These are phyloP conservation scores for Natrix natrix DNA, from an alignment of 2,797 vertebrate species.

Conservation along the genomic window DNA sequence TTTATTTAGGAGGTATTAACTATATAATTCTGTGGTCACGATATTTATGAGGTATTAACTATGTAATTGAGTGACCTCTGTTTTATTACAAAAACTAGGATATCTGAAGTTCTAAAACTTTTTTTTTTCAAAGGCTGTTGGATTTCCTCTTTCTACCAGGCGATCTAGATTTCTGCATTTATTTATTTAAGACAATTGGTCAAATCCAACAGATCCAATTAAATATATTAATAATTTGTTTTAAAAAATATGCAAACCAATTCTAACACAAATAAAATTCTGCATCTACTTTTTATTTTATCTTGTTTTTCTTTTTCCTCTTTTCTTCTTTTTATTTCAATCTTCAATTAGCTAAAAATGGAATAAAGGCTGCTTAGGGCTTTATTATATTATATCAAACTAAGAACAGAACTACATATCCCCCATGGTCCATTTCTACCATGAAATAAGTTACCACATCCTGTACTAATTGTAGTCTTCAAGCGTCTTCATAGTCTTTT, in stretches of 20 bases:
- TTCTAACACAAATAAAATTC: not conserved
- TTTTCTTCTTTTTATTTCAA: not conserved
- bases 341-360: not conserved
- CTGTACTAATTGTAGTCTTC: too few relatives aligned
- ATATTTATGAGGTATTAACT: slow-evolving; percentile 36
- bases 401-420: not conserved
- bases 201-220: slow-evolving; percentile 48
- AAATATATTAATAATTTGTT: not conserved
- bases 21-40: slow-evolving; percentile 47
- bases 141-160: slow-evolving; percentile 36
- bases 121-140: slow-evolving; percentile 30
- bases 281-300: not conserved
- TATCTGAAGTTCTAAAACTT: slow-evolving; percentile 32
- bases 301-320: not conserved
- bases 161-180: slow-evolving; percentile 49
- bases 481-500: too few relatives aligned
- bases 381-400: not conserved
- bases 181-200: slow-evolving; percentile 39
- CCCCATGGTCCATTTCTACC: not conserved
- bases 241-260: slow-evolving; percentile 39
- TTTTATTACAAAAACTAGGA: slow-evolving; percentile 33
- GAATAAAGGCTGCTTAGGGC: not conserved
- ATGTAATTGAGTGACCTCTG: slow-evolving; percentile 45
- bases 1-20: slow-evolving; percentile 28
- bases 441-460: too few relatives aligned